Conservation (phyloP, 2,797 vertebrate species). For the Scolopax bukidnonensis region DNA sequence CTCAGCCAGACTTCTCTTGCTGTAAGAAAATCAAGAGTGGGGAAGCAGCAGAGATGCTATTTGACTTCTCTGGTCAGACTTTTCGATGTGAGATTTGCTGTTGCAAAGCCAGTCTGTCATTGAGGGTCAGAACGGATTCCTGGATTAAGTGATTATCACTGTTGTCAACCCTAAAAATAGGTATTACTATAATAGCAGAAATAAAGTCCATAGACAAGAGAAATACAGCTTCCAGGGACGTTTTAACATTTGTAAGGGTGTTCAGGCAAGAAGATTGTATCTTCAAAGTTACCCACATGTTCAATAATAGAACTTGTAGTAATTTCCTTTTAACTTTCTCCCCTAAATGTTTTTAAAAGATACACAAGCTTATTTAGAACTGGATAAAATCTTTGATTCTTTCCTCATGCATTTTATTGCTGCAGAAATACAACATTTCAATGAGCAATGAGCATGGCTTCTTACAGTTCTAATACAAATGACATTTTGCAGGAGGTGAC, state of each 20-base stretch:
- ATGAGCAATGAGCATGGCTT: neutral
- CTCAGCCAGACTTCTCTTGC: neutral
- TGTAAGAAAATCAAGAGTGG: neutral
- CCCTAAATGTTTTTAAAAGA: accelerated
- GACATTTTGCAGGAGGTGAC: neutral
- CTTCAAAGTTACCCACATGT: neutral
- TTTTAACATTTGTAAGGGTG: neutral
- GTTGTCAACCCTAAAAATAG: constrained; percentile 41
- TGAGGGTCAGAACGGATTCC: constrained; percentile 17
- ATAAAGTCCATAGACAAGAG: neutral
- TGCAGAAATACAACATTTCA: neutral
- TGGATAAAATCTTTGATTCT: neutral
- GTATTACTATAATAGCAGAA: neutral
- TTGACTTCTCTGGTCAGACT: neutral
- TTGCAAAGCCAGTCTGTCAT: constrained; percentile 13
- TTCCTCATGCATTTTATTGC: neutral
- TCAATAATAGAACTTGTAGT: neutral
- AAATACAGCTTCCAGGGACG: neutral
- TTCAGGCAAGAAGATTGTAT: neutral
- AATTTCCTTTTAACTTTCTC: neutral
- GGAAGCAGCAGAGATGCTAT: neutral
- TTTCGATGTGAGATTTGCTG: neutral
- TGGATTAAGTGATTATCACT: constrained; percentile 62
- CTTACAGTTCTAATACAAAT: neutral
- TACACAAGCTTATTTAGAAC: neutral